A percentile compares a stretch with the other conserved stretches of the same genome.
These are phyloP conservation scores for Eutrigla gurnardus DNA, from an alignment of 2,797 vertebrate species.

Conservation along the genomic window DNA sequence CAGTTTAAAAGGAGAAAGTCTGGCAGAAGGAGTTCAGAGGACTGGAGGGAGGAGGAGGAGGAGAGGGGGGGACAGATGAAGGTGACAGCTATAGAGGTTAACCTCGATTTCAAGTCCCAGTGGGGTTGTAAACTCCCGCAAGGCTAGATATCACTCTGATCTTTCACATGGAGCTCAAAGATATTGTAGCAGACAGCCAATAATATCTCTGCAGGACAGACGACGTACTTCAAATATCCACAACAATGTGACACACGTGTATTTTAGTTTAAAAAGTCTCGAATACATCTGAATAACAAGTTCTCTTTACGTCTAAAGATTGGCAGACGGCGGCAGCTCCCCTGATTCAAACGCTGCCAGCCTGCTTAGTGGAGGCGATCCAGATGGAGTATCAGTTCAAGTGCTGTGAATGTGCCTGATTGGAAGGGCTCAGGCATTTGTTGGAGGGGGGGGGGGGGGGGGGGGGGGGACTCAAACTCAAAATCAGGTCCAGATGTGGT, in stretches of 20 bases:
- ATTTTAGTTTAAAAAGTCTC: slow-evolving; percentile 54
- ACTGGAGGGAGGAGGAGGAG: slow-evolving; percentile 19
- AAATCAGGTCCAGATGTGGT: slow-evolving; percentile 56
- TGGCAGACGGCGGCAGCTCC: slow-evolving; percentile 64
- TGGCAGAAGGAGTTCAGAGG: slow-evolving; percentile 60
- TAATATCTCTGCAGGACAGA: slow-evolving; percentile 75
- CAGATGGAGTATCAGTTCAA: slow-evolving; percentile 74
- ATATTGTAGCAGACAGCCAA: slow-evolving; percentile 75
- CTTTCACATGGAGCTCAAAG: slow-evolving; percentile 79
- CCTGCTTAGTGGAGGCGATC: slow-evolving; percentile 77
- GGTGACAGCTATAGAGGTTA: slow-evolving; percentile 82
- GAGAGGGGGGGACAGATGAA: slow-evolving; percentile 73
- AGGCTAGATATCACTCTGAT: slow-evolving; percentile 73
- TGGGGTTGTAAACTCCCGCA: slow-evolving; percentile 62
- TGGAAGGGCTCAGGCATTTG: slow-evolving; percentile 57
- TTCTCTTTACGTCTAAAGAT: slow-evolving; percentile 47
- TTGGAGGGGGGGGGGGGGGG: slow-evolving; percentile 16
- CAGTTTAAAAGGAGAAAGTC: slow-evolving; percentile 63
- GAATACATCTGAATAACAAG: slow-evolving; percentile 68
- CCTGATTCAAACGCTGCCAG: slow-evolving; percentile 74
- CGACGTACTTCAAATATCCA: slow-evolving; percentile 59
- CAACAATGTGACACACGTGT: not conserved
- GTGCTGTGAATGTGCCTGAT: slow-evolving; percentile 72
- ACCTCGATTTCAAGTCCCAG: slow-evolving; percentile 76
- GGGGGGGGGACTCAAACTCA: not conserved